A percentile compares a stretch with the other conserved stretches of the same genome.
phyloP scores from a whole-genome alignment of 2,888 invertebrate genomes.

The Arrhopalites spinosus region DNA sequence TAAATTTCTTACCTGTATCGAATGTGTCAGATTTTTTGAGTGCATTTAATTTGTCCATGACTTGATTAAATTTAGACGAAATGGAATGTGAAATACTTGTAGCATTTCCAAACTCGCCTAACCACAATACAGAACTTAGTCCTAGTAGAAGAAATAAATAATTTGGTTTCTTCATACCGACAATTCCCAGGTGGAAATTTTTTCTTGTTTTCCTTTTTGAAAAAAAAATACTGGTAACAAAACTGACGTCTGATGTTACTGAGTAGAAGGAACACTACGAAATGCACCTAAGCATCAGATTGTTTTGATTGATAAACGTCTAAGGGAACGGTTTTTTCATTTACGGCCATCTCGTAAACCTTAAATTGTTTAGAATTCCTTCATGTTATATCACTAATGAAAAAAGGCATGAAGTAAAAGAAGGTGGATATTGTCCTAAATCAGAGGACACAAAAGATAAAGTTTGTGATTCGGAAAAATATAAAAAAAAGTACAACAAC shows the following conservation, averaged over 20 bases:
- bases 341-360: background rate
- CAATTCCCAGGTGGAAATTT: background rate
- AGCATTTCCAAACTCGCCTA: background rate
- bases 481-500: no score
- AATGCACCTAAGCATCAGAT: constrained; percentile 51
- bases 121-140: background rate
- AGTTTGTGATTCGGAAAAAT: constrained; percentile 6
- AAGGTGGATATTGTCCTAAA: background rate
- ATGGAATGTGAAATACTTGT: background rate
- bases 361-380: no score
- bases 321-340: constrained; percentile 40
- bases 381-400: background rate
- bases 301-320: constrained; percentile 45
- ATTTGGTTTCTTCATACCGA: background rate
- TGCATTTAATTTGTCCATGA: constrained; percentile 10
- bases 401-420: background rate
- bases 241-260: background rate
- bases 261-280: constrained; percentile 21
- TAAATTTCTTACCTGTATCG: background rate
- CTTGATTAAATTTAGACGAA: background rate
- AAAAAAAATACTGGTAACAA: background rate
- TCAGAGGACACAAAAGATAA: background rate
- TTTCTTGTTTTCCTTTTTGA: background rate
- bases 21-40: constrained; percentile 9
- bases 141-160: background rate